A percentile compares a stretch with the other conserved stretches of the same genome.
These are phyloP conservation scores for Corythoichthys intestinalis DNA, from an alignment of 2,113 vertebrate genomes.

Conservation along the genomic window DNA sequence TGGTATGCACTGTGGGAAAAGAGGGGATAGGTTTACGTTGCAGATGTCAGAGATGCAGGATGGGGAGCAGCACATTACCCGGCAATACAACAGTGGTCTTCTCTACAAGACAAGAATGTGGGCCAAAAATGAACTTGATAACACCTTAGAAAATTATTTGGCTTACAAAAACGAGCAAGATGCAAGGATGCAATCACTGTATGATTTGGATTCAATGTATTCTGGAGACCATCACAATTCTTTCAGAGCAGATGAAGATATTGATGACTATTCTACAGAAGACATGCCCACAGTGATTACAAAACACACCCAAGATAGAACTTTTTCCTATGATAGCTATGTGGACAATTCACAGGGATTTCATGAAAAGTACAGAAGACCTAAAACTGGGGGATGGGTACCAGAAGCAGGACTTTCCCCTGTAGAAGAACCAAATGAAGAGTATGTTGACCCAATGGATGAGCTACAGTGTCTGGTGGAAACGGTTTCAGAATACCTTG, in stretches of 20 bases:
- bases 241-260: constrained; percentile 69
- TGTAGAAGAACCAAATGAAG: constrained; percentile 78
- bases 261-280: constrained; percentile 65
- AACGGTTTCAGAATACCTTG: constrained; percentile 94
- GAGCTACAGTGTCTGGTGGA: constrained; percentile 94
- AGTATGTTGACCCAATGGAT: constrained; percentile 85
- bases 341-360: constrained; percentile 50
- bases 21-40: constrained; percentile 60
- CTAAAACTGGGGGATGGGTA: constrained; percentile 59
- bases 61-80: constrained; percentile 66
- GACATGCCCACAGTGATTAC: constrained; percentile 36
- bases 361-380: constrained; percentile 54
- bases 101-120: constrained; percentile 82
- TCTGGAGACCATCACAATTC: constrained; percentile 73
- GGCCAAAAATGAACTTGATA: constrained; percentile 64
- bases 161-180: constrained; percentile 60
- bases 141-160: constrained; percentile 63
- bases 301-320: constrained; percentile 36
- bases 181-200: constrained; percentile 33
- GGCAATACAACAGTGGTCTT: constrained; percentile 81
- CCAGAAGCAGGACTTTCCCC: constrained; percentile 74
- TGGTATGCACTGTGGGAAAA: constrained; percentile 54
- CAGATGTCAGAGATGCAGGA: constrained; percentile 68
- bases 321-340: constrained; percentile 40
- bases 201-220: constrained; percentile 76